These are phyloP conservation scores for Protophormia terraenovae DNA, from an alignment of 2,888 invertebrate species.

Conservation along the genomic window DNA sequence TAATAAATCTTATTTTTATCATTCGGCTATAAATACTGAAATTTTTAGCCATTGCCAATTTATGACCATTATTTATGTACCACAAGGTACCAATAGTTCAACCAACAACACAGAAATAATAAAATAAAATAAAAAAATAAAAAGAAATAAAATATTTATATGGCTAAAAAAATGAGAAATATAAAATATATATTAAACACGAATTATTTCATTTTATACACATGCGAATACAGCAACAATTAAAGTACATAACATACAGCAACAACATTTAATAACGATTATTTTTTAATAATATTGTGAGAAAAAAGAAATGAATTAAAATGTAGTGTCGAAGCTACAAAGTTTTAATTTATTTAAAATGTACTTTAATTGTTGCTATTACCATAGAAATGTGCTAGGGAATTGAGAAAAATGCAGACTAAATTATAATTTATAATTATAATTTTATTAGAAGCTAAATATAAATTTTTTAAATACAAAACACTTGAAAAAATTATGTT, in stretches of 20 bases:
- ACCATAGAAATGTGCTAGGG: too few species aligned
- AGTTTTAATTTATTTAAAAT: background rate
- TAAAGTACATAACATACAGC: background rate
- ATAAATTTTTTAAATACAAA: too few species aligned
- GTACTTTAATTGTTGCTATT: background rate
- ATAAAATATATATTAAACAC: constrained; percentile 22
- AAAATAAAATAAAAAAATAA: too few species aligned
- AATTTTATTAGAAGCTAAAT: too few species aligned
- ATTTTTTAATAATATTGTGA: constrained; percentile 4
- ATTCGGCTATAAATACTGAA: constrained; percentile 82
- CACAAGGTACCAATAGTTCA: constrained; percentile 68
- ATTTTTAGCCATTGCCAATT: constrained; percentile 82
- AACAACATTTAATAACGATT: constrained; percentile 16
- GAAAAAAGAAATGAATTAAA: background rate
- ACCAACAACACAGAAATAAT: constrained; percentile 48
- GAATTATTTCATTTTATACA: constrained; percentile 46
- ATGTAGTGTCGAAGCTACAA: background rate
- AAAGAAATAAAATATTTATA: constrained; percentile 49
- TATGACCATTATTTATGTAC: constrained; percentile 82
- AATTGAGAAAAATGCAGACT: too few species aligned
- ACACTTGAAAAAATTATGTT: too few species aligned
- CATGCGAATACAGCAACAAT: background rate
- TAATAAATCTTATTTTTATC: constrained; percentile 82
- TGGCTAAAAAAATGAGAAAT: constrained; percentile 7
- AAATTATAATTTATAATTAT: too few species aligned